Evolutionary conservation across 2,797 vertebrate genomes (phyloP).

Genomic region (Rhincodon typus): DNA sequence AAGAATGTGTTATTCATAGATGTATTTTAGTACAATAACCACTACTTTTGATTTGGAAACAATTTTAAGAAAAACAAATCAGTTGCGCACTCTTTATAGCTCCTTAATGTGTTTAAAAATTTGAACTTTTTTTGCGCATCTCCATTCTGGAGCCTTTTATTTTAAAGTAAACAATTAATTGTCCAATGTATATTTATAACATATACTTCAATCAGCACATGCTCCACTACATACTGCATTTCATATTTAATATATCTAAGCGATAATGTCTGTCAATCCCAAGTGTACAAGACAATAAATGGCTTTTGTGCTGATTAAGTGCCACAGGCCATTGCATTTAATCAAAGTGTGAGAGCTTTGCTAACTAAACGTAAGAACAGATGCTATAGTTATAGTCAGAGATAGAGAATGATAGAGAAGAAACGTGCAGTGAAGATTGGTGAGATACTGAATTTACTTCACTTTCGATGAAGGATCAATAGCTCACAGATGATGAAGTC

Average conservation of each 20-base stretch:
- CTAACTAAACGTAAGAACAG: conserved; percentile 32
- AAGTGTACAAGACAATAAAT: conserved; percentile 37
- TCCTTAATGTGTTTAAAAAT: neutral
- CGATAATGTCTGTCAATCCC: conserved; percentile 35
- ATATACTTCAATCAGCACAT: conserved; percentile 27
- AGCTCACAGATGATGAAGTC: conserved; percentile 18
- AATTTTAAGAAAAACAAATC: neutral
- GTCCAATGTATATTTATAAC: conserved; percentile 33
- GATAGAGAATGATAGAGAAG: neutral
- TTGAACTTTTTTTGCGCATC: conserved; percentile 13
- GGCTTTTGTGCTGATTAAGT: conserved; percentile 36
- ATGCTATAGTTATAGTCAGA: conserved; percentile 30
- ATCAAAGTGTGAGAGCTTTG: conserved; percentile 33
- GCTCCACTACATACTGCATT: conserved; percentile 1
- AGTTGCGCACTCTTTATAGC: neutral
- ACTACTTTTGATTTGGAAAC: neutral
- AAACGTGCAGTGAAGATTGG: neutral
- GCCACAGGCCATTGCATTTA: conserved; percentile 37
- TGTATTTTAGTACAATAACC: neutral
- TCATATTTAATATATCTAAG: conserved; percentile 38
- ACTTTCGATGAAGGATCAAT: neutral
- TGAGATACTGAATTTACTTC: neutral
- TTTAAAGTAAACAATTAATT: conserved; percentile 36
- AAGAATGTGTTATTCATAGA: neutral
- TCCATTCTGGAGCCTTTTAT: conserved; percentile 1